Base-by-base conservation (phyloP, 1,140 invertebrate species). In the Apocrypta bakeri region DNA sequence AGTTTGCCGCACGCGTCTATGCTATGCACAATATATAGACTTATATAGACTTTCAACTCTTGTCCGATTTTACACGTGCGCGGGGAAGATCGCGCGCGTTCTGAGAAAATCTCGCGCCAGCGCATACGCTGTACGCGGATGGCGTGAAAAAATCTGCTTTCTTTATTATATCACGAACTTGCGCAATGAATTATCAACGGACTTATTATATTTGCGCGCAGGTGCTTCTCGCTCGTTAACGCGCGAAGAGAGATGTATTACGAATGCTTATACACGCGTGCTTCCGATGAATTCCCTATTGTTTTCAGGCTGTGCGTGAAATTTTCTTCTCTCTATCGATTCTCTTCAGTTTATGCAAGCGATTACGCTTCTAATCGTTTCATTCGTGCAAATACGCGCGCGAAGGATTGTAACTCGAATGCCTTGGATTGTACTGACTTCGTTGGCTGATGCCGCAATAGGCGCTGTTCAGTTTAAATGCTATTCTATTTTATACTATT, bases 41-140 rank as follows among this genome's bases (percentile, higher is more conserved):
- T n/a, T n/a, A 64, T 17, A 64, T 24, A 17, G 61, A 25, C 63
- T 66, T 29, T 66, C 17, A 37, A 4, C 33, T 9, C 33, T 31
- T 71, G 86, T 86, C 85, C 84, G 86, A 86, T 84, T 9, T 27
- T 66, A 85, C 83, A 85, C 27, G 66, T 9, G 2, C 33, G 33
- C 33, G 33, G n/a, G n/a, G 40, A 40, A 56, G 29, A 12, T 31
- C 37, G 27, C 42, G 75, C 74, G 88, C 88, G 85, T 82, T 81
- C 69, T 85, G 84, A 80, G 86, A 85, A 87, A 86, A 40, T 78
- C 68, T 72, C 56, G 56, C 56, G 56, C 56, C 4, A 56, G 40
- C 29, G 71, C 66, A 56, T 9, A 72, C n/a, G n/a, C n/a, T n/a
- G n/a, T 66, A 66, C 9, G 63, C 24, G 27, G 8, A 4, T 66